These are phyloP conservation scores for Myopa testacea DNA, from an alignment of 2,888 invertebrate genomes.

Conservation along the genomic window DNA sequence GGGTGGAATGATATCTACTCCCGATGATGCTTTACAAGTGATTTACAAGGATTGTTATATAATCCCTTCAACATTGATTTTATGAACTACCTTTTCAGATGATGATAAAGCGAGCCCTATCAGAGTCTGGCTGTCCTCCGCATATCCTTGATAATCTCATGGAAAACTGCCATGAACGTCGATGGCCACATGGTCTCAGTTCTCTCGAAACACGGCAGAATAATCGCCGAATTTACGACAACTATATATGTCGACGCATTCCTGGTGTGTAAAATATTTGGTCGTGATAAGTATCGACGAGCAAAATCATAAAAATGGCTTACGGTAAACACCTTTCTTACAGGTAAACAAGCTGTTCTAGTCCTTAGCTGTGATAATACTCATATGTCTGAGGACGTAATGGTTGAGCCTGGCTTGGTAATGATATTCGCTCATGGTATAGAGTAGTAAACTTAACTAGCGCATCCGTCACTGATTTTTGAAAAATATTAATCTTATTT, in stretches of 20 bases:
- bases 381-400: constrained; percentile 96
- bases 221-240: constrained; percentile 91
- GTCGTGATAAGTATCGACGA: not conserved
- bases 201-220: constrained; percentile 94
- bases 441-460: constrained; percentile 70
- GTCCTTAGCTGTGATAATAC: constrained; percentile 94
- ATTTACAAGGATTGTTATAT: constrained; percentile 36
- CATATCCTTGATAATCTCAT: constrained; percentile 94
- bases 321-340: constrained; percentile 56
- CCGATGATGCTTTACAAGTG: constrained; percentile 92
- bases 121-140: constrained; percentile 93
- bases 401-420: constrained; percentile 94
- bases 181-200: constrained; percentile 94
- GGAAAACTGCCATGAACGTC: constrained; percentile 96
- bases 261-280: constrained; percentile 73
- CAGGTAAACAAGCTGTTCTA: constrained; percentile 94
- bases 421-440: constrained; percentile 99
- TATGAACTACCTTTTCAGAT: constrained; percentile 71
- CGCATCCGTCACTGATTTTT: too few species aligned
- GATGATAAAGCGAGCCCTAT: constrained; percentile 92
- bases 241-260: constrained; percentile 93
- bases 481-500: not conserved
- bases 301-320: not conserved
- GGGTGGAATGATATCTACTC: constrained; percentile 99
- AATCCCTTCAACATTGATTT: not conserved